Evolutionary conservation across 2,113 vertebrate species (phyloP).

Genomic region (Siphamia tubifer): DNA sequence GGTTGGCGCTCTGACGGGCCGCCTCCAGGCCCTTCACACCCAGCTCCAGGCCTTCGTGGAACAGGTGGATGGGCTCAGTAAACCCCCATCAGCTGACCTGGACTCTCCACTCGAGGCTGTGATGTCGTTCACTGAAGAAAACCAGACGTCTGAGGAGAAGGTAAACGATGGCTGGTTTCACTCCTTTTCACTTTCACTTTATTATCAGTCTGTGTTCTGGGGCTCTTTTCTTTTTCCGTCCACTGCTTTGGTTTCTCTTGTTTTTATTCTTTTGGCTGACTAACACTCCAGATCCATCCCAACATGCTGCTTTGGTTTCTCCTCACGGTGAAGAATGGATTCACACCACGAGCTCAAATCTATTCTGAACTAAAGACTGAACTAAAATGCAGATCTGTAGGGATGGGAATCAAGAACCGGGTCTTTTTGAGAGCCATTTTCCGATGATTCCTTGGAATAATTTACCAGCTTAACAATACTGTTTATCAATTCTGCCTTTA

Average conservation of each 20-base stretch:
- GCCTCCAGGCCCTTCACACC: constrained; percentile 87
- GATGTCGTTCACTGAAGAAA: constrained; percentile 72
- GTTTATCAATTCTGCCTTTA: too few species aligned
- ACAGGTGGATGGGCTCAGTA: constrained; percentile 82
- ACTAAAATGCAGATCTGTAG: too few species aligned
- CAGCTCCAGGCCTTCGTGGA: constrained; percentile 89
- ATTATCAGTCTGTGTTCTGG: constrained; percentile 34
- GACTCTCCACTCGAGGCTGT: constrained; percentile 77
- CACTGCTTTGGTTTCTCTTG: constrained; percentile 39
- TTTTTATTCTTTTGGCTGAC: constrained; percentile 64
- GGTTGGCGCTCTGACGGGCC: constrained; percentile 86
- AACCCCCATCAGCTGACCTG: constrained; percentile 72
- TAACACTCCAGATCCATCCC: constrained; percentile 51
- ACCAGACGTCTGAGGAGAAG: constrained; percentile 82
- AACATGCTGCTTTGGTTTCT: constrained; percentile 47
- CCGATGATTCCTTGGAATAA: too few species aligned
- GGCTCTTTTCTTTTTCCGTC: constrained; percentile 4
- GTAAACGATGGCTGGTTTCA: constrained; percentile 73
- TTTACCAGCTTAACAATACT: too few species aligned
- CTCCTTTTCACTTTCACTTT: constrained; percentile 28
- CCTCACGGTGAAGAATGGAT: constrained; percentile 13
- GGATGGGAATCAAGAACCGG: too few species aligned
- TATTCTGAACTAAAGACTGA: too few species aligned
- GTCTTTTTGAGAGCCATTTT: too few species aligned
- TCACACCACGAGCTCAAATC: constrained; percentile 55